Conservation (phyloP, 2,113 vertebrate genomes). For the Campylomormyrus numenius region DNA sequence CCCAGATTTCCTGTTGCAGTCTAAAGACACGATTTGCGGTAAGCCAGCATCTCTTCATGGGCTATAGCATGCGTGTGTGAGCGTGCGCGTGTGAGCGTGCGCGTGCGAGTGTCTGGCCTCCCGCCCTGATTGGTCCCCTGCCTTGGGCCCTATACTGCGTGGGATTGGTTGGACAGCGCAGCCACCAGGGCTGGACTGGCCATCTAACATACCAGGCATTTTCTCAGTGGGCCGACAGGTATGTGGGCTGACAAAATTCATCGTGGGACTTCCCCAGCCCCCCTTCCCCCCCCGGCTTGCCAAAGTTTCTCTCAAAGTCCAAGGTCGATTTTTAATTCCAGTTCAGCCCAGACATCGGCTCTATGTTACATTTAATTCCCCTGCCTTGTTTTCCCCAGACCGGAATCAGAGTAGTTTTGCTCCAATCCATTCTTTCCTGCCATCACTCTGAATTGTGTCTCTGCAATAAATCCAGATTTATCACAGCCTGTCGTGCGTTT, state of each 20-base stretch:
- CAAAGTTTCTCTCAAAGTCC: background rate
- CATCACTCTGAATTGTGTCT: background rate
- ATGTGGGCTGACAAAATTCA: background rate
- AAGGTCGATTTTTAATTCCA: background rate
- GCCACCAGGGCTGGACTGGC: background rate
- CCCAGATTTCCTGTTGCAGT: background rate
- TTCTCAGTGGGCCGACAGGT: background rate
- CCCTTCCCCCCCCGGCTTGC: background rate
- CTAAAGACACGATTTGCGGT: background rate
- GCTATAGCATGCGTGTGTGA: background rate
- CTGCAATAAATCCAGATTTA: background rate
- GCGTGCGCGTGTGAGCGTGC: background rate
- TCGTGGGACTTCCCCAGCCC: background rate
- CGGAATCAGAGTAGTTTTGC: background rate
- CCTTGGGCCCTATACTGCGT: background rate
- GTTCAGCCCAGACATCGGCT: background rate
- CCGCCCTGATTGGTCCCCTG: background rate
- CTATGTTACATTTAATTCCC: background rate
- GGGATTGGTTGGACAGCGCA: background rate
- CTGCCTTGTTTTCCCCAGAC: background rate
- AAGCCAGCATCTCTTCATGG: background rate
- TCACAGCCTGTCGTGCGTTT: background rate
- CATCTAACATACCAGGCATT: background rate
- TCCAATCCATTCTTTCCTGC: background rate
- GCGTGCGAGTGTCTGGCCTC: background rate